These are phyloP conservation scores for Echeneis naucrates DNA, from an alignment of 2,797 vertebrate species.

Conservation along the genomic window DNA sequence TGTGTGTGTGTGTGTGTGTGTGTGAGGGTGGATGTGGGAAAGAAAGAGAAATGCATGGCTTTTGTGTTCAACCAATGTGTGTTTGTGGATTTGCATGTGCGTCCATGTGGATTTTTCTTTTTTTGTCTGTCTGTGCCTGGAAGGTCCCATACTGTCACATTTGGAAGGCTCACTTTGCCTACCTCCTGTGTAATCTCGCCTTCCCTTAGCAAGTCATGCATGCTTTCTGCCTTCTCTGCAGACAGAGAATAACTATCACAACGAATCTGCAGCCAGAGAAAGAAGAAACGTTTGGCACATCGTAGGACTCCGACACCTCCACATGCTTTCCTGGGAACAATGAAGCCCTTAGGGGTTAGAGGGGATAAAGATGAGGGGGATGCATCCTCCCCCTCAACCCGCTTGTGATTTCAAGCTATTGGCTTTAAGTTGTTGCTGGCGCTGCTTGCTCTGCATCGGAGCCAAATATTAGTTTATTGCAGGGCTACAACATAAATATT, in stretches of 20 bases:
- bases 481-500: background rate
- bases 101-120: slow-evolving; percentile 54
- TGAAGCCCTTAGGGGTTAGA: slow-evolving; percentile 60
- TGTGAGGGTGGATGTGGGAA: background rate
- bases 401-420: slow-evolving; percentile 47
- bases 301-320: slow-evolving; percentile 47
- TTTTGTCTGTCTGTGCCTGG: slow-evolving; percentile 53
- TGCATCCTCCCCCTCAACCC: slow-evolving; percentile 27
- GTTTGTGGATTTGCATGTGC: slow-evolving; percentile 48
- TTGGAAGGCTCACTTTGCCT: slow-evolving; percentile 57
- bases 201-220: slow-evolving; percentile 53
- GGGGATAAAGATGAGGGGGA: slow-evolving; percentile 47
- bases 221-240: slow-evolving; percentile 39
- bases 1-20: too few species aligned
- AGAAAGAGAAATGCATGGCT: background rate
- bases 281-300: slow-evolving; percentile 41
- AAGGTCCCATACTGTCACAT: slow-evolving; percentile 67
- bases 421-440: slow-evolving; percentile 48
- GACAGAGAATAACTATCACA: slow-evolving; percentile 43
- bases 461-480: slow-evolving; percentile 41
- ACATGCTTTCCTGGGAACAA: slow-evolving; percentile 53
- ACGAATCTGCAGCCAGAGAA: slow-evolving; percentile 42
- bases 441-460: slow-evolving; percentile 1
- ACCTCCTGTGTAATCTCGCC: slow-evolving; percentile 42
- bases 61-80: slow-evolving; percentile 14